Evolutionary conservation across 2,888 invertebrate genomes (phyloP).

Genomic region (Apantesis nais): DNA sequence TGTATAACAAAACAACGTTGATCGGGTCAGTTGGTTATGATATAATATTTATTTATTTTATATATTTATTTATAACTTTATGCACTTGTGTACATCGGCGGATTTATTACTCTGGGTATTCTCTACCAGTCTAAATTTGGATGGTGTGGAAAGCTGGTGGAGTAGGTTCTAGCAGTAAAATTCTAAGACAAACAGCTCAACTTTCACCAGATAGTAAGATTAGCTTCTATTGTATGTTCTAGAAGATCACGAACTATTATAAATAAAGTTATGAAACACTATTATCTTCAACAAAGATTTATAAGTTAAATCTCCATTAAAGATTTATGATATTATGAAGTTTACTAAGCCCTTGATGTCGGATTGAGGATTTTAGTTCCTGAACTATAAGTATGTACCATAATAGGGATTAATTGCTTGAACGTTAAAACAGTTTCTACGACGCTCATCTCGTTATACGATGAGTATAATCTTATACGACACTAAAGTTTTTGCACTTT

Average conservation of each 20-base stretch:
- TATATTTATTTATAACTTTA: too few relatives aligned
- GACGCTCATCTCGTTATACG: not conserved
- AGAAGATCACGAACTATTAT: not conserved
- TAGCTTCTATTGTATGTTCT: not conserved
- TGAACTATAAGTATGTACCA: not conserved
- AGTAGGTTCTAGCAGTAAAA: too few relatives aligned
- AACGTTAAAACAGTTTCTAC: not conserved
- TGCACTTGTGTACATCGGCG: too few relatives aligned
- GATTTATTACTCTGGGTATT: too few relatives aligned
- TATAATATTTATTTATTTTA: too few relatives aligned
- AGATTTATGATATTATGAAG: not conserved
- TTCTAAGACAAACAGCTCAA: not conserved
- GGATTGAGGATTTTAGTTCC: not conserved
- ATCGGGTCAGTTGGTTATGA: too few relatives aligned
- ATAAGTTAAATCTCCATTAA: not conserved
- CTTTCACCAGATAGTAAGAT: not conserved
- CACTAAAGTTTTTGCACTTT: not conserved
- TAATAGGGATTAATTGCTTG: conserved; percentile 6
- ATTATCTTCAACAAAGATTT: not conserved
- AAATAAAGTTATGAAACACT: not conserved
- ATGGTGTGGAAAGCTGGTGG: too few relatives aligned
- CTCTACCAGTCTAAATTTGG: too few relatives aligned
- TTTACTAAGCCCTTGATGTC: not conserved
- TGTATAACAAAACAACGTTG: too few relatives aligned
- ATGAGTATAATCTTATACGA: not conserved